Base-by-base conservation (phyloP, 1,140 invertebrate species). In the Drosophila nikananu region DNA sequence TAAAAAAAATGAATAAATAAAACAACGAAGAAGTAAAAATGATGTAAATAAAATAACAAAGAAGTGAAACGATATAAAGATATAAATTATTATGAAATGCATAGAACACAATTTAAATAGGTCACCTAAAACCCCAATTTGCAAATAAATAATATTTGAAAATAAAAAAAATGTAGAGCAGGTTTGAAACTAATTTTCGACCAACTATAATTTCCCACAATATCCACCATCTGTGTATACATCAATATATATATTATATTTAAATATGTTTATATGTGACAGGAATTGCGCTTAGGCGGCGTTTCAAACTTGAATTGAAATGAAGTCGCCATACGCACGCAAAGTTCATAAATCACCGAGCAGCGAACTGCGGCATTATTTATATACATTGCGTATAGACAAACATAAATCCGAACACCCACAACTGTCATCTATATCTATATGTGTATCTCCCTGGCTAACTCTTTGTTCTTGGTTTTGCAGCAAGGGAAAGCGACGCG, bases 401-500 rank as follows among this genome's bases (percentile, higher is more conserved):
- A 25, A 17, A 48, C 6, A 25, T 17, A 15, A 6, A 48, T 48
- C 6, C 2, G 44, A 48, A 21, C 3, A 49, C 30, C 23, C 59
- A 13, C 27, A 61, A 32, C 25, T 10, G 35, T 27, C 13, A 42
- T 48, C 21, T 49, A 19, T 49, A 4, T 58, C 19, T 49, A n/a
- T n/a, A 37, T 48, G 32, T 49, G 35, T 48, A 37, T 55, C 8
- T 48, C 23, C 37, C 12, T 19, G 30, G 8, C 44, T 42, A 64
- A 64, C 44, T 41, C 27, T 9, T 41, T 44, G 21, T 52, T 13
- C 35, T 9, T 48, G 3, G 15, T 23, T 15, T 68, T 74, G 17
- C 73, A 94, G 97, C 51, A 95, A 97, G 78, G 97, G 97, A 30
- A 98, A 98, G 93, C 96, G 96, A 93, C 95, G 98, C 68, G 98